Percentiles rank a stretch among this genome's conserved stretches.
phyloP scores from a whole-genome alignment of 1,140 invertebrate species.

The Dendrolimus kikuchii region DNA sequence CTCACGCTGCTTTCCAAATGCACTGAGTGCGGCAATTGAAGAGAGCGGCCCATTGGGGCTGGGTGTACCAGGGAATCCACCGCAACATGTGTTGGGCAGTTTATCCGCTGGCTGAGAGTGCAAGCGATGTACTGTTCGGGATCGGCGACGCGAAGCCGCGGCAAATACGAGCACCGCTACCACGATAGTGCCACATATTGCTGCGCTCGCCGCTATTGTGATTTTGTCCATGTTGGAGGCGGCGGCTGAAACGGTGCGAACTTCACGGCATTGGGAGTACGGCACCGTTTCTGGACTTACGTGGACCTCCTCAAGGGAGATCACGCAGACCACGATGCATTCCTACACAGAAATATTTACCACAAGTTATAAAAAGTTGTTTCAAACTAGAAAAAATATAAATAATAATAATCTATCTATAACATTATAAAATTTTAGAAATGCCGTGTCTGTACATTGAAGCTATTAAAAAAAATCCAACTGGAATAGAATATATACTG shows the following conservation, averaged over 20 bases:
- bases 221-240: conserved; percentile 95
- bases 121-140: conserved; percentile 82
- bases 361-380: too few relatives aligned
- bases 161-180: conserved; percentile 91
- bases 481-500: too few relatives aligned
- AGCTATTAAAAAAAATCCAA: too few relatives aligned
- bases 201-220: conserved; percentile 92
- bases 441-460: too few relatives aligned
- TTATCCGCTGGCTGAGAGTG: conserved; percentile 78
- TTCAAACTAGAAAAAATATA: too few relatives aligned
- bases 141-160: conserved; percentile 83
- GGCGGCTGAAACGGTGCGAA: conserved; percentile 85
- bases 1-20: conserved; percentile 88
- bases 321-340: conserved; percentile 93
- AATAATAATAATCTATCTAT: too few relatives aligned
- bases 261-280: conserved; percentile 89
- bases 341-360: conserved; percentile 73
- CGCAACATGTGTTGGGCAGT: conserved; percentile 80
- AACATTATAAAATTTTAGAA: too few relatives aligned
- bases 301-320: conserved; percentile 89
- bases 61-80: conserved; percentile 78
- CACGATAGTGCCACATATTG: conserved; percentile 94
- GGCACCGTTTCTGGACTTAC: conserved; percentile 89
- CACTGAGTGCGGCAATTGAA: conserved; percentile 85
- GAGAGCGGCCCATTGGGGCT: conserved; percentile 84